Base-by-base conservation (phyloP, 2,113 vertebrate species). In the Centropristis striata region DNA sequence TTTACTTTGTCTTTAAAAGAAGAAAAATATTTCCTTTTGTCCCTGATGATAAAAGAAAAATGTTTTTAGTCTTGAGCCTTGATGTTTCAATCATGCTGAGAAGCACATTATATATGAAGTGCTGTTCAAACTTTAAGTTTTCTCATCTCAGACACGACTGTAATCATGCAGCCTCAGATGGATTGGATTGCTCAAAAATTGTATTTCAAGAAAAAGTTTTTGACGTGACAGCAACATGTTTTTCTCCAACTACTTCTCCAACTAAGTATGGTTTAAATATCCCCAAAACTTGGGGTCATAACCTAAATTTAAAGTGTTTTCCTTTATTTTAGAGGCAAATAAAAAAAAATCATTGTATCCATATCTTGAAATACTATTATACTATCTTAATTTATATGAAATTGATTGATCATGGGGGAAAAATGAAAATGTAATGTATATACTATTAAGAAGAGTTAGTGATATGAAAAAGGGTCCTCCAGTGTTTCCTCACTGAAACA, bases 41-140 rank as follows among this genome's bases (percentile, higher is more conserved):
- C 8, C 6, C n/a, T n/a, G 13, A 54, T 47, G 12, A 64, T 55
- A 7, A 78, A 27, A 69, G 75, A 20, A 66, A 77, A n/a, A 50
- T 11, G 20, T 60, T 46, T 42, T 54, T 42, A 18, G 32, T 49
- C 36, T 53, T 28, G 10, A 27, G 12, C 36, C 16, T 28, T 18
- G 13, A 51, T n/a, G 46, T 28, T 8, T 1, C 41, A 4, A 20
- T 66, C 63, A 67, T n/a, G 20, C 16, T 53, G 27, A 55, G 7
- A 15, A n/a, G 4, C 11, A 47, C 51, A 53, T 65, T 3, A 2
- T 6, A 16, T 9, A 57, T 49, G 42, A 7, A 2, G 2, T 15
- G 42, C 12, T 28, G 8, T 25, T 53, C 3, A 51, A 41, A 60
- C 44, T 7, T 4, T 25, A 23, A 0, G 1, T 54, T 18, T 53